phyloP scores from a whole-genome alignment of 2,888 invertebrate species.

The Lysandra coridon region DNA sequence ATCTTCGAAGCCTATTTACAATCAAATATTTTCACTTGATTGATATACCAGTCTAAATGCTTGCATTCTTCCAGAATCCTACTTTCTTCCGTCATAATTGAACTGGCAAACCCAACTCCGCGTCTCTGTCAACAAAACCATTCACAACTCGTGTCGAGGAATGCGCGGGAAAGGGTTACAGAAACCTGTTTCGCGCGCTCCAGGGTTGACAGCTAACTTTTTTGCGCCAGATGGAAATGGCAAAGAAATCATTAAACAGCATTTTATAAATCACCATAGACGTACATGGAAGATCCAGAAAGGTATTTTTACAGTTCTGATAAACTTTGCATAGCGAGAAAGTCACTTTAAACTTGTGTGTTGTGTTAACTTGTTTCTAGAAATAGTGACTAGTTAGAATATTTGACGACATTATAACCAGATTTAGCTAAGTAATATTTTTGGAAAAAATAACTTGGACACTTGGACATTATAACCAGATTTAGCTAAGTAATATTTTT shows the following conservation, averaged over 20 bases:
- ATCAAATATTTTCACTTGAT: not conserved
- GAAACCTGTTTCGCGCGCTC: slow-evolving; percentile 31
- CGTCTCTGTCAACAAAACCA: slow-evolving; percentile 15
- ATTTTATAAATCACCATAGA: not conserved
- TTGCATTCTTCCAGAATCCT: not conserved
- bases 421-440: too few relatives aligned
- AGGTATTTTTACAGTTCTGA: not conserved
- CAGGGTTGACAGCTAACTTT: slow-evolving; percentile 26
- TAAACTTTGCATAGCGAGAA: not conserved
- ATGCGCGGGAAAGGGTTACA: slow-evolving; percentile 38
- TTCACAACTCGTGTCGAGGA: slow-evolving; percentile 50
- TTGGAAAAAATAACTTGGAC: too few relatives aligned
- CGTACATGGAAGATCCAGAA: not conserved
- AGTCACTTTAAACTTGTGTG: not conserved
- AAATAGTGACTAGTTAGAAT: too few relatives aligned
- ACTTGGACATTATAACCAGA: too few relatives aligned
- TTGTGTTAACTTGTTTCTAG: too few relatives aligned
- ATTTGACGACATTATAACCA: too few relatives aligned
- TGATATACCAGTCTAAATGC: not conserved
- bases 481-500: too few relatives aligned
- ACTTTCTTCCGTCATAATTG: not conserved
- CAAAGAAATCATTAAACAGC: slow-evolving; percentile 1
- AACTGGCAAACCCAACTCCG: not conserved
- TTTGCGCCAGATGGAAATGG: not conserved
- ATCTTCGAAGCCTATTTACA: not conserved